Evolutionary conservation across 2,888 invertebrate species (phyloP), one percentile per base, ranked within the genome.

Genomic region (Ophion ventricosus): DNA sequence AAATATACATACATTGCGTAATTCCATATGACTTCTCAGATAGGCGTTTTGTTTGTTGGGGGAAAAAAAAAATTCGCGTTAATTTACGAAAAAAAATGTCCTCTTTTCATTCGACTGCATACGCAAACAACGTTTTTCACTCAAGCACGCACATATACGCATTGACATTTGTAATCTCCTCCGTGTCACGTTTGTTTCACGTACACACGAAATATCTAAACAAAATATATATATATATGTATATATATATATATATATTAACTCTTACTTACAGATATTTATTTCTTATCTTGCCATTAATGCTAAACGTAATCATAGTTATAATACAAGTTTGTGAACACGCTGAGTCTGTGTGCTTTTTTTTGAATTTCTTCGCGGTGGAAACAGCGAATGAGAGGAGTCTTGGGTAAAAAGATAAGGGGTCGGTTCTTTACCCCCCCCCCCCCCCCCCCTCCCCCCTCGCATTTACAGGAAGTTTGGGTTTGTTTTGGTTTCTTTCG

Each of bases 321-420:
- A 91, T 91, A 91, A 91, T 91, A 91, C 91, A 91, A 90, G 87
- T 86, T 81, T 84, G 80, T 85, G 84, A 83, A 85, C 86, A 85
- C 78, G 74, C 49, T 72, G 79, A 54, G 76, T 82, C 35, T 80
- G 69, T 75, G 69, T 75, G 66, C 63, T 74, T 81, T 35, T 67
- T n/a, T n/a, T n/a, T n/a, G n/a, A n/a, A n/a, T n/a, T n/a, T 54
- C 25, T 66, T 57, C 10, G 14, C 17, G 56, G 49, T 11, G 35
- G 56, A 40, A 26, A 14, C 26, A 35, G 56, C 43, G 35, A 74
- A n/a, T n/a, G n/a, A 59, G 40, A 26, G 70, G 54, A 56, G 59
- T 20, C n/a, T 54, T 17, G 40, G 0, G 26, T 40, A 2, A n/a
- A 40, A 59, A 59, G 11, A 49, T 43, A 14, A 64, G 49, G 2